Base-by-base conservation (phyloP, 1,140 invertebrate species). In the Eriosoma lanigerum region DNA sequence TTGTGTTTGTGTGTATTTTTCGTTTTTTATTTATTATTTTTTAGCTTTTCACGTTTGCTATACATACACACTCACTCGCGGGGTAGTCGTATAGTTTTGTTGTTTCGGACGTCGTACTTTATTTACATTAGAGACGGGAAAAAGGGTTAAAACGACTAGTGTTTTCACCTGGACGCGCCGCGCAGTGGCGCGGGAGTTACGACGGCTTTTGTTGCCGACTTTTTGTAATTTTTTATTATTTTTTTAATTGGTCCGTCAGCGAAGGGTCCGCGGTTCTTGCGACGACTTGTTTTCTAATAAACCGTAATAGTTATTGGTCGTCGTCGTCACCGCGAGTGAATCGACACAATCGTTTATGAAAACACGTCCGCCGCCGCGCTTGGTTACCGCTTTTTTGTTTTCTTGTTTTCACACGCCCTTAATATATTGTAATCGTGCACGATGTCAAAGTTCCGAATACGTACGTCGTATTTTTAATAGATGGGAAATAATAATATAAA, bases 101-200 rank as follows among this genome's bases (percentile, higher is more conserved):
- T 75, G 70, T 81, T 73, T 70, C 46, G 80, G 15, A 60, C 60
- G 64, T 54, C 48, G 68, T 68, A 81, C 68, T 70, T 72, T 58
- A 81, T 68, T 81, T 81, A 73, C 68, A 62, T n/a, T 81, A 46
- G 68, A 44, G 81, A 73, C 66, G 56, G 24, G 38, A 97, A 87
- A 95, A 94, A 46, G 94, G 94, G 32, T 88, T 96, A 97, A 75
- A 93, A 94, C 54, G 97, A 97, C 85, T 95, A 95, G 56, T 97
- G 96, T 89, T 96, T 96, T 88, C 94, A 95, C 83, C 94, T 93
- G 80, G 94, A 94, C 60, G 95, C 94, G 83, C 92, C 52, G 15
- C n/a, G 19, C 26, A 13, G 52, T n/a, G n/a, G 32, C 50, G 70
- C 50, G 26, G 46, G 70, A 52, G 52, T 19, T 50, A 56, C 72